Percentiles rank a stretch among this genome's conserved stretches.
Conservation (phyloP, 2,888 invertebrate genomes). For the Nymphalis polychloros region DNA sequence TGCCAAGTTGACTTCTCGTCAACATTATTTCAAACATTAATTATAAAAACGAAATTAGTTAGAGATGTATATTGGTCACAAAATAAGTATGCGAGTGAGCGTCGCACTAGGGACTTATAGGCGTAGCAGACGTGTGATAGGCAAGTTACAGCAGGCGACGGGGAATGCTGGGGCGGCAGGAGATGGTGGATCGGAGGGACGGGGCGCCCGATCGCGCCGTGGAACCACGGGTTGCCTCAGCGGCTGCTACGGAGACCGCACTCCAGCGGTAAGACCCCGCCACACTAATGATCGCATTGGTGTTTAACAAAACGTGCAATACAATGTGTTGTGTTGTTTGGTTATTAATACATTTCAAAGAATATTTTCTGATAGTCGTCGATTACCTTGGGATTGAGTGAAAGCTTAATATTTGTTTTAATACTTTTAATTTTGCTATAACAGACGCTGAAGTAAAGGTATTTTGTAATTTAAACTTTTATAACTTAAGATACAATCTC, state of each 20-base stretch:
- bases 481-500: slow-evolving; percentile 5
- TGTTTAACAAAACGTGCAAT: background rate
- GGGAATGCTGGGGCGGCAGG: slow-evolving; percentile 77
- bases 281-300: slow-evolving; percentile 3
- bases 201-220: slow-evolving; percentile 81
- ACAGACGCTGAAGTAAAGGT: slow-evolving; percentile 30
- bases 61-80: background rate
- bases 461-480: slow-evolving; percentile 20
- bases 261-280: slow-evolving; percentile 86
- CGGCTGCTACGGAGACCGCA: slow-evolving; percentile 87
- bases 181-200: slow-evolving; percentile 76
- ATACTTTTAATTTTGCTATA: slow-evolving; percentile 21
- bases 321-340: background rate
- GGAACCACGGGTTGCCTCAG: slow-evolving; percentile 85
- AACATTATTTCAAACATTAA: too few species aligned
- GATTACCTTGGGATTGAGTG: slow-evolving; percentile 26
- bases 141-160: slow-evolving; percentile 78
- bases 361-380: slow-evolving; percentile 33
- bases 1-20: too few species aligned
- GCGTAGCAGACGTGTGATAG: slow-evolving; percentile 60
- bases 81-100: slow-evolving; percentile 27
- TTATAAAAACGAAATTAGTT: background rate
- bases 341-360: background rate
- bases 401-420: background rate
- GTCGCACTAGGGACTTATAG: slow-evolving; percentile 35